These are phyloP conservation scores for Chrysopa pallens DNA, from an alignment of 1,140 invertebrate species.

Conservation along the genomic window DNA sequence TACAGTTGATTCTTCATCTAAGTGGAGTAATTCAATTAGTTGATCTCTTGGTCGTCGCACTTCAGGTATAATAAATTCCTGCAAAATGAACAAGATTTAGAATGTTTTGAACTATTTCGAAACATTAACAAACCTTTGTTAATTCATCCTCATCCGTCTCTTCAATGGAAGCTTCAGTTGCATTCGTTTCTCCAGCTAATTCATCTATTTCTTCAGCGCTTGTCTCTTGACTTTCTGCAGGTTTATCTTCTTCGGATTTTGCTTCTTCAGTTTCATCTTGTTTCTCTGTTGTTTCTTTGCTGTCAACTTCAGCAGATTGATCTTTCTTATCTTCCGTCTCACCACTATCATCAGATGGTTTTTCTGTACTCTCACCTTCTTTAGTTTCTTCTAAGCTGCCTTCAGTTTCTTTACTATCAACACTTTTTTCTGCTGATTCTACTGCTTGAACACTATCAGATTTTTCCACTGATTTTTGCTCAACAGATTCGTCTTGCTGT, in stretches of 20 bases:
- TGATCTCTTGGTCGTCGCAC: constrained; percentile 62
- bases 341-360: constrained; percentile 16
- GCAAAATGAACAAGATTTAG: constrained; percentile 32
- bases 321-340: constrained; percentile 3
- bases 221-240: constrained; percentile 11
- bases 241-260: constrained; percentile 20
- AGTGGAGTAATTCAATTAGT: constrained; percentile 57
- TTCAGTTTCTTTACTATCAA: constrained; percentile 9
- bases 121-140: constrained; percentile 6
- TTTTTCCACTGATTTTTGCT: background rate
- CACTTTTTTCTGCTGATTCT: constrained; percentile 5
- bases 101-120: constrained; percentile 5
- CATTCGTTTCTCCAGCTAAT: constrained; percentile 1
- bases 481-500: constrained; percentile 2
- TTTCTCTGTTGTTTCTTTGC: constrained; percentile 10
- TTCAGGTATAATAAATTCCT: constrained; percentile 54
- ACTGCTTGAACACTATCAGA: background rate
- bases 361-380: constrained; percentile 13
- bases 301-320: constrained; percentile 4
- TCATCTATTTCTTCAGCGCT: constrained; percentile 15
- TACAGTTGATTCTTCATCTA: constrained; percentile 57
- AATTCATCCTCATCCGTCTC: constrained; percentile 16
- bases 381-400: constrained; percentile 6
- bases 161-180: constrained; percentile 10
- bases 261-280: constrained; percentile 15